phyloP scores from a whole-genome alignment of 2,113 vertebrate genomes.

The Rhinolophus sinicus region DNA sequence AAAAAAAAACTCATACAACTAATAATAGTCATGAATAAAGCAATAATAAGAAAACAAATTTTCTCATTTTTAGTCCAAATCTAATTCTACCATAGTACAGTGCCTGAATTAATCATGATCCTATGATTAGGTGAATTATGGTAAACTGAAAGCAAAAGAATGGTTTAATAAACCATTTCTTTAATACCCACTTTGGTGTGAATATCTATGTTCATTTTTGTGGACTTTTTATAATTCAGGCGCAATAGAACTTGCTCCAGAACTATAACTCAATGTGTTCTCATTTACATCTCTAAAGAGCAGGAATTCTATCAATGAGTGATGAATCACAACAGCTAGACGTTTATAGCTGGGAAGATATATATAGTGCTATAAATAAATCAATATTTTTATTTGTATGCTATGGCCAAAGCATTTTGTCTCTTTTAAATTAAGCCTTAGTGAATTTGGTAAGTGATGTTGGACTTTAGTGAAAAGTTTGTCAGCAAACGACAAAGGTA shows the following conservation, averaged over 20 bases:
- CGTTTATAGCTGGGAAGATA: constrained; percentile 75
- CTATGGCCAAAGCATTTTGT: constrained; percentile 56
- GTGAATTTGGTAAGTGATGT: constrained; percentile 28
- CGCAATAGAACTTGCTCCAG: constrained; percentile 65
- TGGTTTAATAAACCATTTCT: not conserved
- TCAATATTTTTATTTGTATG: constrained; percentile 71
- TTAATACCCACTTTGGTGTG: constrained; percentile 6
- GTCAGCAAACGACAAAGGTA: constrained; percentile 28
- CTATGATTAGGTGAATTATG: not conserved
- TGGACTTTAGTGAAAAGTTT: constrained; percentile 43
- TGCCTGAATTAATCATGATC: not conserved
- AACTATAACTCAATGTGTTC: constrained; percentile 52
- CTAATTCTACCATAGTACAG: not conserved
- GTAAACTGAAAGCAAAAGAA: not conserved
- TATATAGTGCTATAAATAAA: constrained; percentile 72
- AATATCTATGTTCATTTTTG: constrained; percentile 64
- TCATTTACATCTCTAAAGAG: constrained; percentile 68
- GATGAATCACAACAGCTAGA: constrained; percentile 70
- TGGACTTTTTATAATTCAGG: constrained; percentile 55
- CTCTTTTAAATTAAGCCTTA: constrained; percentile 47
- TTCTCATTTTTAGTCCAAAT: not conserved
- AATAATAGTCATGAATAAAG: not conserved
- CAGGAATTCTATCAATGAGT: constrained; percentile 59
- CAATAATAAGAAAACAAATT: not conserved
- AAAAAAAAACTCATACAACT: not conserved